Conservation (phyloP, 2,888 invertebrate species). For the Drosophila gaucha region DNA sequence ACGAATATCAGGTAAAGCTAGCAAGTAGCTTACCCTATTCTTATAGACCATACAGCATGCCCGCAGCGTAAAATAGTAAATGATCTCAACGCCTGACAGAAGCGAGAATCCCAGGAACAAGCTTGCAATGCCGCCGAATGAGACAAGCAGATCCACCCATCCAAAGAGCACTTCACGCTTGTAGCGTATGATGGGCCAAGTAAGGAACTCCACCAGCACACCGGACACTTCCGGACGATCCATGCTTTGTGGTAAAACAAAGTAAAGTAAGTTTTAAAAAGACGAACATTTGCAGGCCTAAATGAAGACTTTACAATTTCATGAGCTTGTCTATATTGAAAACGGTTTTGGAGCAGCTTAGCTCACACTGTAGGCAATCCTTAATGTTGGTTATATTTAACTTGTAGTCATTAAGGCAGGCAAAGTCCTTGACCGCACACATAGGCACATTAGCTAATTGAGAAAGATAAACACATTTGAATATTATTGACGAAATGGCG, state of each 20-base stretch:
- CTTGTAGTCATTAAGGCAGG: conserved; percentile 86
- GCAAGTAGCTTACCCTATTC: conserved; percentile 74
- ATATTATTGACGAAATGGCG: not conserved
- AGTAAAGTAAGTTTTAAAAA: not conserved
- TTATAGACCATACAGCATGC: conserved; percentile 85
- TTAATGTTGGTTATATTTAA: conserved; percentile 87
- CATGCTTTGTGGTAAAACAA: conserved; percentile 21
- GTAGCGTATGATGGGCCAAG: conserved; percentile 89
- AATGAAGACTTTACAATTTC: conserved; percentile 85
- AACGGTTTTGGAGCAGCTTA: conserved; percentile 91
- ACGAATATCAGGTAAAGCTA: not conserved
- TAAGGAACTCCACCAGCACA: conserved; percentile 87
- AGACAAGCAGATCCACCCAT: conserved; percentile 91
- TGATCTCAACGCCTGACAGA: conserved; percentile 90
- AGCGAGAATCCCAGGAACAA: conserved; percentile 89
- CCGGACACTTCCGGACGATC: conserved; percentile 66
- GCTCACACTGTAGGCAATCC: conserved; percentile 88
- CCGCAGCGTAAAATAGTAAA: conserved; percentile 91
- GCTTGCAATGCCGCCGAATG: conserved; percentile 86
- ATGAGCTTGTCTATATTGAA: conserved; percentile 91
- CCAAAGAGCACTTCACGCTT: conserved; percentile 93
- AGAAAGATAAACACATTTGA: too few relatives aligned
- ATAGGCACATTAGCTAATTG: conserved; percentile 82
- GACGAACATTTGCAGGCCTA: conserved; percentile 59
- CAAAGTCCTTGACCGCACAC: conserved; percentile 87